These are phyloP conservation scores for Toxonevra muliebris DNA, from an alignment of 2,888 invertebrate species.

Conservation along the genomic window DNA sequence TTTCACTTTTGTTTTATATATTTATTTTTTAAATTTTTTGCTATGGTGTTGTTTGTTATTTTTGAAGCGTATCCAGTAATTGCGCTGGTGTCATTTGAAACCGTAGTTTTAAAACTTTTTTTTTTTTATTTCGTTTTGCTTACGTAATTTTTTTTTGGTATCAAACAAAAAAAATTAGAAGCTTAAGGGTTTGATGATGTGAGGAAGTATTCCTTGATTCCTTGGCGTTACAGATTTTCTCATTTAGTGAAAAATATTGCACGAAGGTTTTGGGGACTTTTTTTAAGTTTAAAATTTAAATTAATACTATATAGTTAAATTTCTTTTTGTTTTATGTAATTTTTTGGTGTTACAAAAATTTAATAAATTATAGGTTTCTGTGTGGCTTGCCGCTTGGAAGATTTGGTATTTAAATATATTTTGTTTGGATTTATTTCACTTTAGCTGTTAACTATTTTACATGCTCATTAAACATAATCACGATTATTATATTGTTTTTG, in stretches of 20 bases:
- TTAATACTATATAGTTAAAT: neutral
- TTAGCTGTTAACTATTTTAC: conserved; percentile 1
- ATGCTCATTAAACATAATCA: conserved; percentile 1
- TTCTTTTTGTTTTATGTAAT: no score
- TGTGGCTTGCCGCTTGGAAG: neutral
- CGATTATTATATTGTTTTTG: neutral
- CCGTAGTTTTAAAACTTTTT: no score
- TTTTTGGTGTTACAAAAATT: no score
- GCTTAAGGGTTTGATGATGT: conserved; percentile 4
- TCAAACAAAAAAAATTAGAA: no score
- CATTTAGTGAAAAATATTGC: conserved; percentile 25
- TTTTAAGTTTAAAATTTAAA: neutral
- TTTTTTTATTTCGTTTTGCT: no score
- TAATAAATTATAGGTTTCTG: neutral
- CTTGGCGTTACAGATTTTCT: conserved; percentile 35
- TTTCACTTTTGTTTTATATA: neutral
- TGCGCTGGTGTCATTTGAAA: neutral
- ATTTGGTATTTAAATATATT: no score
- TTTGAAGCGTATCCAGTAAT: conserved; percentile 18
- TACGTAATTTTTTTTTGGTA: no score
- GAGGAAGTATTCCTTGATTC: neutral
- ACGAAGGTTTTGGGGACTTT: conserved; percentile 14
- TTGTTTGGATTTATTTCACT: neutral
- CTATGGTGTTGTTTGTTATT: neutral
- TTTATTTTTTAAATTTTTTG: neutral